These are phyloP conservation scores for Metopolophium dirhodum DNA, from an alignment of 1,140 invertebrate species.

Conservation along the genomic window DNA sequence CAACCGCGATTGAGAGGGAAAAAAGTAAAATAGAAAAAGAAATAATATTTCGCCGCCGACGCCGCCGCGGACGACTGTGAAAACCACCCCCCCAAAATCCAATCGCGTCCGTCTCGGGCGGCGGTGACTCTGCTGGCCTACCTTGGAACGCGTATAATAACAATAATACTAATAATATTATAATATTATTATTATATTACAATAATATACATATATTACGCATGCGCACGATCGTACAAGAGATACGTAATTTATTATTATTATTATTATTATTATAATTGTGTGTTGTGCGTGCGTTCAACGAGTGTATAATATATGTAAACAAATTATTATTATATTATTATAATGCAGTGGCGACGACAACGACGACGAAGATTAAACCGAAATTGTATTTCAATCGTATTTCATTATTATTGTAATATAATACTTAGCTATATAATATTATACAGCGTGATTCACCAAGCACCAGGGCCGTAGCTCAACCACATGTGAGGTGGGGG, in stretches of 20 bases:
- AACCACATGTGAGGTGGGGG: no score
- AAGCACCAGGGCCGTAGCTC: no score
- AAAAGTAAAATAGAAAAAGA: conserved; percentile 16
- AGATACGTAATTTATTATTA: conserved; percentile 12
- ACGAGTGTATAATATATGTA: not conserved
- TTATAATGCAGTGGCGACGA: no score
- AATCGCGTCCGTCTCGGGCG: not conserved
- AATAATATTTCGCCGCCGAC: not conserved
- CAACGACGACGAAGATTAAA: not conserved
- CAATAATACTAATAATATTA: not conserved
- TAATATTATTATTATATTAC: not conserved
- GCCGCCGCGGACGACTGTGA: conserved; percentile 5
- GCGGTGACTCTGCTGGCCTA: not conserved
- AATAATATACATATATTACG: not conserved
- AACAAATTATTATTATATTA: not conserved
- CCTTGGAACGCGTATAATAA: conserved; percentile 22
- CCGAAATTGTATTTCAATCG: not conserved
- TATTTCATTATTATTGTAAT: not conserved
- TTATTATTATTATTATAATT: not conserved
- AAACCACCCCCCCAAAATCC: conserved; percentile 51
- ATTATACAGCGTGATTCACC: no score
- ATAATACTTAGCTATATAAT: not conserved
- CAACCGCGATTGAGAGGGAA: conserved; percentile 28
- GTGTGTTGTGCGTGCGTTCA: not conserved
- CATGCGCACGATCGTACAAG: no score